A percentile compares a stretch with the other conserved stretches of the same genome.
These are phyloP conservation scores for Carduelis carduelis DNA, from an alignment of 2,797 vertebrate genomes.

Conservation along the genomic window DNA sequence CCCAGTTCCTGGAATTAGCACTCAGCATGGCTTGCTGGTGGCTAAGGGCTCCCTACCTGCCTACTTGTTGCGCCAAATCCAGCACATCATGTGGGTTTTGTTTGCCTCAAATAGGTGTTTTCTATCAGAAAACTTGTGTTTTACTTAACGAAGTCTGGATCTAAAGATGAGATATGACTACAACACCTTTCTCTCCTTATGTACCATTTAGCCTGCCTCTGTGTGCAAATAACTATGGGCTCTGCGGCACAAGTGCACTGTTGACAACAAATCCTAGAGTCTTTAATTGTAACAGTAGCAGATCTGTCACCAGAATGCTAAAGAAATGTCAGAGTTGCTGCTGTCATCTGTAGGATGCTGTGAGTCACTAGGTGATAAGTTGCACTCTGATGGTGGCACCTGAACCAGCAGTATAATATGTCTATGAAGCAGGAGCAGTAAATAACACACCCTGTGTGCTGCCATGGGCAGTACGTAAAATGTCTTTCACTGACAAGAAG, in stretches of 20 bases:
- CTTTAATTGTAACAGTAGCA: conserved; percentile 37
- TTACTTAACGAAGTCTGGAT: not conserved
- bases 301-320: not conserved
- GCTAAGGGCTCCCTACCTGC: not conserved
- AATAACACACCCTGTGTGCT: conserved; percentile 24
- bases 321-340: not conserved
- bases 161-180: not conserved
- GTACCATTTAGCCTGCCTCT: not conserved
- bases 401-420: conserved; percentile 16
- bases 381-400: conserved; percentile 51
- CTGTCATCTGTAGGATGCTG: conserved; percentile 42
- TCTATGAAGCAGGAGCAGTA: conserved; percentile 27
- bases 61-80: not conserved
- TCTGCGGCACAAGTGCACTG: not conserved
- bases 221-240: not conserved
- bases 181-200: not conserved
- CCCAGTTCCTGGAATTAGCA: not conserved
- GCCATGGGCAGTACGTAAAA: conserved; percentile 1
- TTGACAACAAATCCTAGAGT: not conserved
- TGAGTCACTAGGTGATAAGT: conserved; percentile 43
- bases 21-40: not conserved
- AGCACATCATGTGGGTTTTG: not conserved
- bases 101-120: not conserved
- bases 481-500: conserved; percentile 16
- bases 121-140: not conserved